These are phyloP conservation scores for Nemurella pictetii DNA, from an alignment of 2,888 invertebrate species.

Conservation along the genomic window DNA sequence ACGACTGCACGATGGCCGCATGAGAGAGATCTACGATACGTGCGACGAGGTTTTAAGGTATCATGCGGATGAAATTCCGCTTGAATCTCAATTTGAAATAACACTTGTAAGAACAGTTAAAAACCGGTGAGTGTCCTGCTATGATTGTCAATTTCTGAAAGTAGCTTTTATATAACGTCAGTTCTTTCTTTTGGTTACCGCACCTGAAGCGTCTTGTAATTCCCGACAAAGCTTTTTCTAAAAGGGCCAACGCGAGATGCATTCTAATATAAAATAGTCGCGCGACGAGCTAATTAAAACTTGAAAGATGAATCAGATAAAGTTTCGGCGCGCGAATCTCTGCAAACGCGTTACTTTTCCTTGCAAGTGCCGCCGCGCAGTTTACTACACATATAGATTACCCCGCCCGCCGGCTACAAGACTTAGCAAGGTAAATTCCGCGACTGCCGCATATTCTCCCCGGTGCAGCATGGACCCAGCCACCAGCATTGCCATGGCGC, in stretches of 20 bases:
- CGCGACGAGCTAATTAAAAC: conserved; percentile 2
- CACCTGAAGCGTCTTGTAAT: background rate
- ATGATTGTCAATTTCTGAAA: background rate
- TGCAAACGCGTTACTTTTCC: background rate
- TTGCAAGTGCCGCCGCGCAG: background rate
- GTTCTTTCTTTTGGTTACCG: background rate
- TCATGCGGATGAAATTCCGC: background rate
- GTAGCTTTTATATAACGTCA: background rate
- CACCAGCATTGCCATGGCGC: background rate
- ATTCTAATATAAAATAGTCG: background rate
- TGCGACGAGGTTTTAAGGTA: background rate
- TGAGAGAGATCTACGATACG: background rate
- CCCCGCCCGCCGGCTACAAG: background rate
- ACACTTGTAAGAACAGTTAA: background rate
- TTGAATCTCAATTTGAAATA: background rate
- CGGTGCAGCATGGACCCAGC: background rate
- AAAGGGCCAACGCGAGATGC: background rate
- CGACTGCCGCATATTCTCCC: background rate
- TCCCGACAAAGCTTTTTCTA: background rate
- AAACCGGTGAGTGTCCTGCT: background rate
- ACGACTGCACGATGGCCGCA: background rate
- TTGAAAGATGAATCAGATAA: conserved; percentile 20
- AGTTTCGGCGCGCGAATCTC: background rate
- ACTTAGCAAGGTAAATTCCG: background rate
- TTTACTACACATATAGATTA: background rate